Conservation (phyloP, 1,140 invertebrate genomes). For the Pseudobourletiella spinata region DNA sequence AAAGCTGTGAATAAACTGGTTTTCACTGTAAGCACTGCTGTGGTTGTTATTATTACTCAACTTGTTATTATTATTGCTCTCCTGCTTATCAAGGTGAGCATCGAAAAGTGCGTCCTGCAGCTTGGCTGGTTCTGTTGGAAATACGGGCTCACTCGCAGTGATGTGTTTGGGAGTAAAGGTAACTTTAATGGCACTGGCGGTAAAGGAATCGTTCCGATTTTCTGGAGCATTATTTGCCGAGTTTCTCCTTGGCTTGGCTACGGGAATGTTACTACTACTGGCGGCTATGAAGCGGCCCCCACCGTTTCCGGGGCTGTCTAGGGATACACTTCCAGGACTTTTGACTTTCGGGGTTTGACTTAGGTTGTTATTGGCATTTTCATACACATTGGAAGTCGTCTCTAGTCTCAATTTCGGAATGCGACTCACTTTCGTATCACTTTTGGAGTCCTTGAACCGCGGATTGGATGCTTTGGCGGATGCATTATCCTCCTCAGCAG, state of each 20-base stretch:
- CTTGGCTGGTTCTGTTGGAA: too few relatives aligned
- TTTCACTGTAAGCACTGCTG: background rate
- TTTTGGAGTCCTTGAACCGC: background rate
- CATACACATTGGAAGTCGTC: background rate
- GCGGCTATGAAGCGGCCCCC: too few relatives aligned
- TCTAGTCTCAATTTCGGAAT: background rate
- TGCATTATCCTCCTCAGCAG: constrained; percentile 24
- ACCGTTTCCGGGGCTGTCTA: background rate
- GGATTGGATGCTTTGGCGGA: background rate
- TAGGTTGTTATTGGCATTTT: background rate
- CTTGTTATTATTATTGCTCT: background rate
- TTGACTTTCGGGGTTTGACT: background rate
- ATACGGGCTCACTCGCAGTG: background rate
- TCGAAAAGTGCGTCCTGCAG: background rate
- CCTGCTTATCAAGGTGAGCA: background rate
- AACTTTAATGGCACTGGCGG: background rate
- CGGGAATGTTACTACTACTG: background rate
- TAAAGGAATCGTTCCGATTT: background rate
- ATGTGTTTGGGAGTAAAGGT: background rate
- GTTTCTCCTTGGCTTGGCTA: background rate
- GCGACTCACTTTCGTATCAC: background rate
- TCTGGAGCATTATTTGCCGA: too few relatives aligned
- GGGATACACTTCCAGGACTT: background rate
- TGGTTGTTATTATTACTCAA: background rate
- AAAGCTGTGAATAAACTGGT: background rate